These are phyloP conservation scores for Somateria mollissima DNA, from an alignment of 2,797 vertebrate genomes.

Conservation along the genomic window DNA sequence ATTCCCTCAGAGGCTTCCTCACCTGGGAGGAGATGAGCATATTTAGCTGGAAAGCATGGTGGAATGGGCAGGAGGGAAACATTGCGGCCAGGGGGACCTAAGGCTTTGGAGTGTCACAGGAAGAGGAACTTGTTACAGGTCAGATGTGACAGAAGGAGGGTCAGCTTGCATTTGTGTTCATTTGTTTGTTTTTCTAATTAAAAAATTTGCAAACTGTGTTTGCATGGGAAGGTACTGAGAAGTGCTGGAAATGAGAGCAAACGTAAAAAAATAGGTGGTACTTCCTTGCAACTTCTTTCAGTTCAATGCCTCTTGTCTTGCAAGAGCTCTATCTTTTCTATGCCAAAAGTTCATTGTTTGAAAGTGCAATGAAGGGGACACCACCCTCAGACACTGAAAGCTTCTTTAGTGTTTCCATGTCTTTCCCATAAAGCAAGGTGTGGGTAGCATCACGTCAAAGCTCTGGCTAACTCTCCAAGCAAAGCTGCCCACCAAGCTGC, in stretches of 20 bases:
- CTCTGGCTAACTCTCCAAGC: neutral
- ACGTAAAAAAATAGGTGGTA: neutral
- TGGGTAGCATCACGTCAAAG: neutral
- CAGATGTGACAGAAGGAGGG: neutral
- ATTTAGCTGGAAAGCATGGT: neutral
- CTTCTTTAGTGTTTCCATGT: neutral
- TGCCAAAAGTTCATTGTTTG: neutral
- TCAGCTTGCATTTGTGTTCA: rapidly evolving
- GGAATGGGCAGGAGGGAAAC: neutral
- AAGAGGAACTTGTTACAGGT: neutral
- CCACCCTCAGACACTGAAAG: neutral
- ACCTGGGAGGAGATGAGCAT: neutral
- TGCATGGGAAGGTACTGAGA: neutral
- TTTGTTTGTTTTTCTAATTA: neutral
- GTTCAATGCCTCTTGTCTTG: neutral
- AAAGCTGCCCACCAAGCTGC: neutral
- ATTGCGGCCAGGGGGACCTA: rapidly evolving
- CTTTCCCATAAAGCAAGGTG: neutral
- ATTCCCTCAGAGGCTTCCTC: neutral
- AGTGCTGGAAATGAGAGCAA: neutral
- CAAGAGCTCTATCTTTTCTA: neutral
- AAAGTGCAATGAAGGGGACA: neutral
- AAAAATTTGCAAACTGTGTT: neutral
- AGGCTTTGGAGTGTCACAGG: neutral
- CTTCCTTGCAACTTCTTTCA: neutral